phyloP scores from a whole-genome alignment of 2,113 vertebrate species.

The Gobio gobio region DNA sequence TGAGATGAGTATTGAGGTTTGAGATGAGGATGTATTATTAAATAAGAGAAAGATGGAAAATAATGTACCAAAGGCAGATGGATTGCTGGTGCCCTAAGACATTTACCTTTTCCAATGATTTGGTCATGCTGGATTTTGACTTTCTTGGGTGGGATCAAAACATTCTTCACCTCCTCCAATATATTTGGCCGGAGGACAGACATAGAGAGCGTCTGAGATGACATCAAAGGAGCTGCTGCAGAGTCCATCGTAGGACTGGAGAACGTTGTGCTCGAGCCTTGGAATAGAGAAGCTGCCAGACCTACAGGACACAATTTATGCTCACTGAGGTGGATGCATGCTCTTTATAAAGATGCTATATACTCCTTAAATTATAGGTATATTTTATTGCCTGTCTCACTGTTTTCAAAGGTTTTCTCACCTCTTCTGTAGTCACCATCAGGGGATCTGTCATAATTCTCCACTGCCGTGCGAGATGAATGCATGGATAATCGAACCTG shows the following conservation, averaged over 20 bases:
- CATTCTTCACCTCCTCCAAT: slow-evolving; percentile 92
- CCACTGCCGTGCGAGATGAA: slow-evolving; percentile 45
- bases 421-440: slow-evolving; percentile 76
- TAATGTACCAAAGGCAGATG: not conserved
- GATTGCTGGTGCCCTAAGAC: not conserved
- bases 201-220: slow-evolving; percentile 73
- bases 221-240: slow-evolving; percentile 77
- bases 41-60: not conserved
- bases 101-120: slow-evolving; percentile 92
- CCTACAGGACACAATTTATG: slow-evolving; percentile 27
- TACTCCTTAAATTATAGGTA: not conserved
- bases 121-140: slow-evolving; percentile 79
- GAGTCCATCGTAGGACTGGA: slow-evolving; percentile 67
- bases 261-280: slow-evolving; percentile 54
- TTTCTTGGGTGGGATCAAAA: slow-evolving; percentile 85
- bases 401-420: slow-evolving; percentile 43
- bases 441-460: slow-evolving; percentile 58
- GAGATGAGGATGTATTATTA: not conserved
- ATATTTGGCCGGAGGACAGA: slow-evolving; percentile 78
- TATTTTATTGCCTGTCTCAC: not conserved
- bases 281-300: slow-evolving; percentile 59
- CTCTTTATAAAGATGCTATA: not conserved
- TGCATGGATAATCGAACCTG: slow-evolving; percentile 68
- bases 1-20: not conserved
- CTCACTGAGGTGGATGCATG: not conserved